phyloP scores from a whole-genome alignment of 1,140 invertebrate species.

The Scaptomyza pallida region DNA sequence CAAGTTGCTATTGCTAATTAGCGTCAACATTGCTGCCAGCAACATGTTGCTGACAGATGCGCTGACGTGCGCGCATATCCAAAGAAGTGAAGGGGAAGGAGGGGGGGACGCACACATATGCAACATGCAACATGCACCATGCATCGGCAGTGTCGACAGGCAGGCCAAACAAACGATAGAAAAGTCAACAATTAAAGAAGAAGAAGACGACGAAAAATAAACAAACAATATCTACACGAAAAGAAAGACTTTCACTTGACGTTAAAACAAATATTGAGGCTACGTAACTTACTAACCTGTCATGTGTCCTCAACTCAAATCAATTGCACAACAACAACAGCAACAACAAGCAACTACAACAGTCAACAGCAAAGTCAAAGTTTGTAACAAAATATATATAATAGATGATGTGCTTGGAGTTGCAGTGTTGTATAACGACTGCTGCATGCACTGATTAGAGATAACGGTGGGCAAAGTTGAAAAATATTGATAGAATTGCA shows the following conservation, averaged over 20 bases:
- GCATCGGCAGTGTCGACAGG: background rate
- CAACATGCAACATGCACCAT: background rate
- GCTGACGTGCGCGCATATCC: conserved; percentile 45
- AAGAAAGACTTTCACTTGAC: conserved; percentile 69
- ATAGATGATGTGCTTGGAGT: background rate
- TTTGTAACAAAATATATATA: background rate
- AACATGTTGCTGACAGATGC: conserved; percentile 75
- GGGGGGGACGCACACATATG: too few species aligned
- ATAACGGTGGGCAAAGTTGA: too few species aligned
- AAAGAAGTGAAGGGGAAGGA: too few species aligned
- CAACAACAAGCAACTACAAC: conserved; percentile 1
- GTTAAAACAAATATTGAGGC: conserved; percentile 66
- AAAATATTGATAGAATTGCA: too few species aligned
- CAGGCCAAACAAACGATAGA: conserved; percentile 16
- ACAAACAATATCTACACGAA: conserved; percentile 2
- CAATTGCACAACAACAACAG: conserved; percentile 54
- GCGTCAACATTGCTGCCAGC: conserved; percentile 68
- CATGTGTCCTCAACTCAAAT: conserved; percentile 70
- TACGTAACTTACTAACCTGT: conserved; percentile 51
- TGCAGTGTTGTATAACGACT: background rate
- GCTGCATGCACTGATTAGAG: background rate
- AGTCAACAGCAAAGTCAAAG: too few species aligned
- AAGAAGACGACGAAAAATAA: conserved; percentile 12
- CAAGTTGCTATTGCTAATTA: conserved; percentile 63
- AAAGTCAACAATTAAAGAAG: conserved; percentile 26